These are phyloP conservation scores for Oncorhynchus masou DNA, from an alignment of 2,113 vertebrate species.

Conservation along the genomic window DNA sequence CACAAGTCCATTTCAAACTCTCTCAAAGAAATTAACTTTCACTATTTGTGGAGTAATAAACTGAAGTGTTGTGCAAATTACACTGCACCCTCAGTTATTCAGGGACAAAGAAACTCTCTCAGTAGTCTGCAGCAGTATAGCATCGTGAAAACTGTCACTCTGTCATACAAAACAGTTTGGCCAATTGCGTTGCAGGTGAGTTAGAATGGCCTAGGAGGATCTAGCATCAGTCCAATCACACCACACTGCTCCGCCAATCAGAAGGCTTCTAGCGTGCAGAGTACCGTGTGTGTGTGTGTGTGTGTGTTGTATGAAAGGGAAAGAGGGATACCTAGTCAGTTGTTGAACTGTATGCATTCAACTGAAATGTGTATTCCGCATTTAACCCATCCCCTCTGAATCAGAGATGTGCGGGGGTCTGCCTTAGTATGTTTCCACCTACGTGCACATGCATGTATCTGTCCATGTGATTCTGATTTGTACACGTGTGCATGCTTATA, in stretches of 20 bases:
- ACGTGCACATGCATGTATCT: conserved; percentile 10
- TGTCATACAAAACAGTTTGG: conserved; percentile 51
- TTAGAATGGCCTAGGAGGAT: conserved; percentile 13
- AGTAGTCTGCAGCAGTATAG: conserved; percentile 1
- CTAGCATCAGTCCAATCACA: conserved; percentile 34
- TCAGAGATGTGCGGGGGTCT: no score
- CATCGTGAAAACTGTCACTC: conserved; percentile 57
- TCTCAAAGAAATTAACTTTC: neutral
- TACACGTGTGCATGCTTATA: neutral
- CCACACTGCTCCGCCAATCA: conserved; percentile 43
- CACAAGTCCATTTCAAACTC: neutral
- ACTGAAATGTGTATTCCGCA: no score
- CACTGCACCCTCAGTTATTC: neutral
- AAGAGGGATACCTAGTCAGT: no score
- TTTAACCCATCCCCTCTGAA: no score
- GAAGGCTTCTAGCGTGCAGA: neutral
- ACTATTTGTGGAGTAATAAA: neutral
- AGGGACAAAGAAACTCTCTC: conserved; percentile 5
- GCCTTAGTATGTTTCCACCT: neutral
- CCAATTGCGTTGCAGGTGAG: conserved; percentile 58
- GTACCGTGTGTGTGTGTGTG: conserved; percentile 4
- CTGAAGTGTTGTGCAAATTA: neutral
- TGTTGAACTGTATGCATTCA: no score
- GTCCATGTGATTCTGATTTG: neutral
- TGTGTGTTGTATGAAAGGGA: neutral